These are phyloP conservation scores for Dromococcyx pavoninus DNA, from an alignment of 2,797 vertebrate species.

Conservation along the genomic window DNA sequence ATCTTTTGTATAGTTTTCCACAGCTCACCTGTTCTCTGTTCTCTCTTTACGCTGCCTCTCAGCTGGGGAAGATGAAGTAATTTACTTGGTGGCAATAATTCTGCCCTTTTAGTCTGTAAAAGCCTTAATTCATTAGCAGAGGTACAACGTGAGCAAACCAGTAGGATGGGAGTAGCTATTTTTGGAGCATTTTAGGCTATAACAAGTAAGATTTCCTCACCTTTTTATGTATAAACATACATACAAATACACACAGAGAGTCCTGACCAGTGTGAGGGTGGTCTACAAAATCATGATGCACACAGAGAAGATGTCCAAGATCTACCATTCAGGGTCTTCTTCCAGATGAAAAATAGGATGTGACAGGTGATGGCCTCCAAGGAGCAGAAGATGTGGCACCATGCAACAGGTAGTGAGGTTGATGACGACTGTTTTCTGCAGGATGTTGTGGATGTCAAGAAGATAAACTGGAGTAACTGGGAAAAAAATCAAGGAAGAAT, in stretches of 20 bases:
- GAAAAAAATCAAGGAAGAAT: background rate
- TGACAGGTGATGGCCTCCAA: background rate
- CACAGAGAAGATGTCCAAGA: background rate
- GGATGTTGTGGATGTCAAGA: background rate
- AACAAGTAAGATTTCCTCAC: background rate
- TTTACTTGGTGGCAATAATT: slow-evolving; percentile 47
- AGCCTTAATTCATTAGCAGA: slow-evolving; percentile 28
- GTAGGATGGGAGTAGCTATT: background rate
- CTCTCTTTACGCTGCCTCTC: slow-evolving; percentile 30
- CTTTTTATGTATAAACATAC: background rate
- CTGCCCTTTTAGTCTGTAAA: slow-evolving; percentile 36
- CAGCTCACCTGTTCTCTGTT: slow-evolving; percentile 51
- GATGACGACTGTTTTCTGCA: background rate
- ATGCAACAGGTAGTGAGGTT: too few relatives aligned
- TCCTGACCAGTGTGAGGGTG: background rate
- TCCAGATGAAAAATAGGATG: background rate
- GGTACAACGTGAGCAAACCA: background rate
- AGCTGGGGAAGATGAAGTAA: slow-evolving; percentile 53
- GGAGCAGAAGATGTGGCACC: accelerated
- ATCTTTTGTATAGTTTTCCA: slow-evolving; percentile 56
- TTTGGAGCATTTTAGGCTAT: background rate
- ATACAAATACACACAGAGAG: background rate
- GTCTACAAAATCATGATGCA: background rate
- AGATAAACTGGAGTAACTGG: background rate
- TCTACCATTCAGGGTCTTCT: background rate